phyloP scores from a whole-genome alignment of 2,113 vertebrate genomes.

The Oxygymnocypris stewartii region DNA sequence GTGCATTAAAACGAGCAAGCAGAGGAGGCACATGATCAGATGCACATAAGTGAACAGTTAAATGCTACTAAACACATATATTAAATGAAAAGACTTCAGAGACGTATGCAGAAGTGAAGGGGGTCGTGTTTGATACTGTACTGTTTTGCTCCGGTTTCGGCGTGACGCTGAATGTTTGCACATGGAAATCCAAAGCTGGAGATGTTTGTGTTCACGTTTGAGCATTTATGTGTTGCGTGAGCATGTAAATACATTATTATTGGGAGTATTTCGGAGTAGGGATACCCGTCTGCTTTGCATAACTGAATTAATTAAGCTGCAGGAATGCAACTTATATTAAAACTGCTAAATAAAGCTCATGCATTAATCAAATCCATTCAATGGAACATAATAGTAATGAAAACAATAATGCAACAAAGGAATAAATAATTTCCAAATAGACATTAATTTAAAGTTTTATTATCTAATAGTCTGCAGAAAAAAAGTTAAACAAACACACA shows the following conservation, averaged over 20 bases:
- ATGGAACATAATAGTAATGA: neutral
- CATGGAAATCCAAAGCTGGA: constrained; percentile 11
- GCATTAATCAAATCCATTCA: neutral
- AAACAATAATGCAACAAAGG: neutral
- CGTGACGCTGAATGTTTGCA: neutral
- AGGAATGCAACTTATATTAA: neutral
- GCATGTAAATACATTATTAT: neutral
- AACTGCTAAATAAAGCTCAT: neutral
- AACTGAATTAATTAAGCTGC: neutral
- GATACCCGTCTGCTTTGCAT: neutral
- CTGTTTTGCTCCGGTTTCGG: neutral
- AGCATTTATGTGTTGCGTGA: neutral
- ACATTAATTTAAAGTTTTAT: constrained; percentile 51
- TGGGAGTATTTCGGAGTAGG: neutral
- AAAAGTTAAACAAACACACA: constrained; percentile 48
- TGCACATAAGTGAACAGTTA: neutral
- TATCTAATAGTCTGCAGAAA: constrained; percentile 54
- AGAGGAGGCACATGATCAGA: neutral
- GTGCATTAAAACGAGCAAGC: neutral
- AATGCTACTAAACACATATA: neutral
- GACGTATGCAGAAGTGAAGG: neutral
- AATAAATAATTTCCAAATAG: constrained; percentile 38
- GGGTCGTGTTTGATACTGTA: neutral
- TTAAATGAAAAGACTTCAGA: neutral
- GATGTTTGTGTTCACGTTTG: constrained; percentile 4